Evolutionary conservation across 2,888 invertebrate species (phyloP), one percentile per base, ranked within the genome.

Genomic region (Drosophila mettleri): DNA sequence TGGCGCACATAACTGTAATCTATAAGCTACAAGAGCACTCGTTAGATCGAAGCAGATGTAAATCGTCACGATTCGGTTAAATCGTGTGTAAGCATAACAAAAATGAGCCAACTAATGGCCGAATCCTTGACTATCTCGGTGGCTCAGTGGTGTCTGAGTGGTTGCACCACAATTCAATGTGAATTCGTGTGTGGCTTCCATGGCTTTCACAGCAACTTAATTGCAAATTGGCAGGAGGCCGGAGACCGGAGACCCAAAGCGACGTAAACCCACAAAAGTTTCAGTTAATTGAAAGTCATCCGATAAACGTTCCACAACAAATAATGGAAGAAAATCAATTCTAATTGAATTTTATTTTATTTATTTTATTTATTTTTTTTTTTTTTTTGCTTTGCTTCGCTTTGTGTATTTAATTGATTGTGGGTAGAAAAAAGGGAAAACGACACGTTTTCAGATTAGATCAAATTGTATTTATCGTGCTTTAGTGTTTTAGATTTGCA

Each of bases 11-110:
- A 72, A 57, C 52, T 62, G 57, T 80, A 78, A 84, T 80, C 81
- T 67, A 36, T 74, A 68, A 58, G 64, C 67, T 55, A 70, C 71
- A 74, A 36, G 18, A 38, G 55, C 52, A 60, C 59, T 63, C 49
- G 24, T 2, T 33, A 36, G 52, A 60, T 82, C 67, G 73, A 68
- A 83, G 66, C 88, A 88, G 85, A 88, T 86, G 85, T 86, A 86
- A 88, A 88, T 88, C 78, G 80, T 58, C 64, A 69, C 68, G 67
- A 74, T 69, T 71, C 49, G 46, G 72, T 68, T 80, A 68, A 71
- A 75, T 77, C 80, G 70, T 67, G 64, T 66, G 70, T 78, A 70
- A 74, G 55, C 49, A 53, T 51, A 59, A 31, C 43, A 27, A 70
- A 75, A 67, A 60, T 65, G 58, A 29, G 29, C 45, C 52, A 61